Evolutionary conservation across 2,113 vertebrate genomes (phyloP).

Genomic region (Festucalex cinctus): DNA sequence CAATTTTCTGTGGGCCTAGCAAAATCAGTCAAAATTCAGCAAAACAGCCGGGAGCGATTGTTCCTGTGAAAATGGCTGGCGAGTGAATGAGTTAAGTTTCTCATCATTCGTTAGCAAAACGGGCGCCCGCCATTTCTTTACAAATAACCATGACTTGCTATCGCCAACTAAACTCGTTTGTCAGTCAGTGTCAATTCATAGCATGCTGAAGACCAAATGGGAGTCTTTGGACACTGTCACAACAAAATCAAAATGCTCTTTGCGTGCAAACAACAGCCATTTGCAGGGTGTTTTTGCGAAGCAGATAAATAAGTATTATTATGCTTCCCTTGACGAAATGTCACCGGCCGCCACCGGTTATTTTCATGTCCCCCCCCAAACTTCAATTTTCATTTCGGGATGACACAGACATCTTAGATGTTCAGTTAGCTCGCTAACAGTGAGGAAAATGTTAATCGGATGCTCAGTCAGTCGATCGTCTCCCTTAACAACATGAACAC

Average conservation of each 20-base stretch:
- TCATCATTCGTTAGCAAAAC: no score
- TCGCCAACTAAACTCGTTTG: no score
- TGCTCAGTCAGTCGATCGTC: constrained; percentile 54
- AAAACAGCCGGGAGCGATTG: no score
- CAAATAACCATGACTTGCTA: no score
- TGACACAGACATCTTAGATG: constrained; percentile 44
- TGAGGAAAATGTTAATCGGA: constrained; percentile 54
- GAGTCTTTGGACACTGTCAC: background rate
- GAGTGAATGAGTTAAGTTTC: no score
- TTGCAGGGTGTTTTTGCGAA: background rate
- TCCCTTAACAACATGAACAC: constrained; percentile 51
- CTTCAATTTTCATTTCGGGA: constrained; percentile 40
- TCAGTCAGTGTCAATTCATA: no score
- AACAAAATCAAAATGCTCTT: background rate
- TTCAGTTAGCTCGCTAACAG: constrained; percentile 53
- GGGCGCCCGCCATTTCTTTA: no score
- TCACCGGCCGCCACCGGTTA: constrained; percentile 11
- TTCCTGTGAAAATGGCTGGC: no score
- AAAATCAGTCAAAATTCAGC: no score
- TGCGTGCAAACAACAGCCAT: background rate
- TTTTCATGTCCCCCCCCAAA: constrained; percentile 32
- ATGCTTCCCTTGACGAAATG: background rate
- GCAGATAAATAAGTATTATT: constrained; percentile 1
- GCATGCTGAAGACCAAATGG: background rate
- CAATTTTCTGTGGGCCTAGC: no score